A percentile compares a stretch with the other conserved stretches of the same genome.
Conservation (phyloP, 2,797 vertebrate genomes). For the Gambusia yucatana region DNA sequence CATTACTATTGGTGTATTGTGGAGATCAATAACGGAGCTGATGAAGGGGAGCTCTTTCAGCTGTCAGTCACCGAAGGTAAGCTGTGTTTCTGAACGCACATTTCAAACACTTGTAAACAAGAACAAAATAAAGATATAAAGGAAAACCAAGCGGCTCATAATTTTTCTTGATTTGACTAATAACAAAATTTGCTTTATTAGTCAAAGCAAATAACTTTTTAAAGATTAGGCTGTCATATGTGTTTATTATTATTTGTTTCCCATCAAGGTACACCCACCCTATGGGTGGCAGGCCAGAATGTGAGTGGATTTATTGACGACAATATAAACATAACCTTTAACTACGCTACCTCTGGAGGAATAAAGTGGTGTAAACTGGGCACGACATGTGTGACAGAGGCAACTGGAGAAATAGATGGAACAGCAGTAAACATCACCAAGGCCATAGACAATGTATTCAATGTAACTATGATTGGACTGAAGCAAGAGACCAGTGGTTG, state of each 20-base stretch:
- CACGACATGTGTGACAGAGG: neutral
- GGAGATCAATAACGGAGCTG: fast-evolving
- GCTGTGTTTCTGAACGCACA: neutral
- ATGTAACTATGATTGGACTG: slow-evolving; percentile 46
- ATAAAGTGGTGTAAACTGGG: slow-evolving; percentile 44
- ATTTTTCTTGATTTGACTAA: too few relatives aligned
- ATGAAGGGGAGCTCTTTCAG: fast-evolving
- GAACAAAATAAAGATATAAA: neutral
- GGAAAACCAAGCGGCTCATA: neutral
- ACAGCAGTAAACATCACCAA: neutral
- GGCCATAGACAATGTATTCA: fast-evolving
- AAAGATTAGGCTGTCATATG: neutral
- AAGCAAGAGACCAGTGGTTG: slow-evolving; percentile 36
- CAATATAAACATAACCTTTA: fast-evolving
- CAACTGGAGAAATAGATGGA: neutral
- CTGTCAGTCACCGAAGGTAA: slow-evolving; percentile 39
- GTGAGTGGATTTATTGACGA: slow-evolving; percentile 3
- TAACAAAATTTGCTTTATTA: neutral
- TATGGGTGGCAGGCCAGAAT: slow-evolving; percentile 31
- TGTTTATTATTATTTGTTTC: slow-evolving; percentile 2
- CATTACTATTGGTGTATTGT: slow-evolving; percentile 54
- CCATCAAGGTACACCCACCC: neutral
- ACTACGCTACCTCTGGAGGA: fast-evolving
- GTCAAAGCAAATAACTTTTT: neutral
- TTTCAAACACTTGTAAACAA: neutral